Conservation (phyloP, 2,113 vertebrate species). For the Rhegmatorhina hoffmannsi region DNA sequence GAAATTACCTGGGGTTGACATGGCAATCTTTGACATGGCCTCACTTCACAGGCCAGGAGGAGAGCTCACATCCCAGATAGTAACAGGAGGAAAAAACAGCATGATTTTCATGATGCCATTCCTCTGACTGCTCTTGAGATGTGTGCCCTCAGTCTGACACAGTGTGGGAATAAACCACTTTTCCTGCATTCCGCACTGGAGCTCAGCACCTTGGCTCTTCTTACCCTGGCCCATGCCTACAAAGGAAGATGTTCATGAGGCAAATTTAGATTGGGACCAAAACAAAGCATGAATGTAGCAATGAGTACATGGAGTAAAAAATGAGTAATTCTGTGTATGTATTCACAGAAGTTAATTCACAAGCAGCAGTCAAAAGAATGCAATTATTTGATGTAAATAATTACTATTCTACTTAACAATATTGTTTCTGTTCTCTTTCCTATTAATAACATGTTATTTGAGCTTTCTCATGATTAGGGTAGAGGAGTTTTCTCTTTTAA, state of each 20-base stretch:
- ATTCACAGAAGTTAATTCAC: background rate
- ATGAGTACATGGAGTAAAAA: background rate
- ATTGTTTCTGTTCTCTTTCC: background rate
- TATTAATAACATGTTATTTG: background rate
- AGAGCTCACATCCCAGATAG: background rate
- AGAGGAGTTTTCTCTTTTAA: background rate
- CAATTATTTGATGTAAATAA: background rate
- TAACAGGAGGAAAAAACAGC: background rate
- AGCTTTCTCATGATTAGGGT: background rate
- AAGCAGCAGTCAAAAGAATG: background rate
- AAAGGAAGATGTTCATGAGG: background rate
- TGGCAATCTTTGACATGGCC: background rate
- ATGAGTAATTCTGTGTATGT: background rate
- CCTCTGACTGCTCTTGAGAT: background rate
- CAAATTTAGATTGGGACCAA: background rate
- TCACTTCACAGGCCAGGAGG: background rate
- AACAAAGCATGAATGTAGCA: background rate
- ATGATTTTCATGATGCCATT: fast-evolving
- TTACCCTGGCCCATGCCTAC: background rate
- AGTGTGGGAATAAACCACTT: background rate
- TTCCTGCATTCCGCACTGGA: fast-evolving
- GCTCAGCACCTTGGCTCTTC: background rate
- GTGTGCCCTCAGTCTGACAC: background rate
- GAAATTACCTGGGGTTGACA: background rate
- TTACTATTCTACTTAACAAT: background rate